Percentiles rank a stretch among this genome's conserved stretches.
phyloP scores from a whole-genome alignment of 2,888 invertebrate species.

The Scaptomyza flava region DNA sequence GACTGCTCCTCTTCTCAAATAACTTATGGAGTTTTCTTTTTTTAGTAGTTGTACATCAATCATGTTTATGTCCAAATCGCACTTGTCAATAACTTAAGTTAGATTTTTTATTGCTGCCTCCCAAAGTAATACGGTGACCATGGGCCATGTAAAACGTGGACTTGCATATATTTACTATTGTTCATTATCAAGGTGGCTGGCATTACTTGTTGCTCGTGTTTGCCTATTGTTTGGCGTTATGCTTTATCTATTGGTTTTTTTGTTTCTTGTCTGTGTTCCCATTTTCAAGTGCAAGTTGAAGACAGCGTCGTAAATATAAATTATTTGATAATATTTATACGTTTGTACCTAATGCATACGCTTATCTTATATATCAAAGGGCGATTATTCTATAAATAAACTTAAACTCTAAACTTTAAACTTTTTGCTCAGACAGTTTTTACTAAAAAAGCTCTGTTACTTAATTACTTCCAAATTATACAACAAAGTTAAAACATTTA shows the following conservation, averaged over 20 bases:
- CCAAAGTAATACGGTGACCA: conserved; percentile 32
- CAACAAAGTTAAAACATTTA: conserved; percentile 19
- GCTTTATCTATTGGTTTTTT: conserved; percentile 21
- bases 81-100: conserved; percentile 23
- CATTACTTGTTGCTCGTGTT: conserved; percentile 27
- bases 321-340: conserved; percentile 37
- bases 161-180: conserved; percentile 58
- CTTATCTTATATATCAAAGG: background rate
- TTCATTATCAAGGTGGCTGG: conserved; percentile 68
- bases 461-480: conserved; percentile 6
- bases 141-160: conserved; percentile 51
- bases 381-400: background rate
- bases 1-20: conserved; percentile 33
- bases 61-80: conserved; percentile 27
- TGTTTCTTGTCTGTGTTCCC: conserved; percentile 5
- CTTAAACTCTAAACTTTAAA: too few species aligned
- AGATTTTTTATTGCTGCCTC: conserved; percentile 16
- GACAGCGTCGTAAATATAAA: conserved; percentile 43
- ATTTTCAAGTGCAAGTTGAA: conserved; percentile 55
- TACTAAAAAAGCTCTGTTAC: background rate
- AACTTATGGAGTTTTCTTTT: conserved; percentile 9
- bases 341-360: background rate
- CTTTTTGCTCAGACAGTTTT: background rate
- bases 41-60: conserved; percentile 41
- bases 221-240: conserved; percentile 31